Evolutionary conservation across 2,888 invertebrate species (phyloP).

Genomic region (Brachypalpus laphriformis): DNA sequence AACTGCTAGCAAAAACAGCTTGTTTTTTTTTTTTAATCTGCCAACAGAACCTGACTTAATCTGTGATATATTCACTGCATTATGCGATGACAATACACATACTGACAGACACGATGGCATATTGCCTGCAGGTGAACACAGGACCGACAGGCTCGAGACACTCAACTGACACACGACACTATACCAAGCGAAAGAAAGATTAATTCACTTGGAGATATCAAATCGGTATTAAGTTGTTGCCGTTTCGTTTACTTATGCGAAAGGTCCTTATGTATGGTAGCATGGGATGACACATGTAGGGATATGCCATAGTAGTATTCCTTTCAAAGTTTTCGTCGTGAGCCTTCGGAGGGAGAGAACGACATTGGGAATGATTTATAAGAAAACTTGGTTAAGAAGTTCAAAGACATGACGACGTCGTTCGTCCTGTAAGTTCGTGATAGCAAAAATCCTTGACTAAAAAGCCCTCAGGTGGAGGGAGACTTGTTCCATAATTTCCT

Average conservation of each 20-base stretch:
- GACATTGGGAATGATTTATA: slow-evolving; percentile 20
- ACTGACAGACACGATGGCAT: neutral
- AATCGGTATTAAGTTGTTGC: slow-evolving; percentile 39
- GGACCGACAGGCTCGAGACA: neutral
- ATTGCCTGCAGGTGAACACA: slow-evolving; percentile 22
- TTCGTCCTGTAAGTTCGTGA: neutral
- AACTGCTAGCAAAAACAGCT: neutral
- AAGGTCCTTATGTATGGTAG: neutral
- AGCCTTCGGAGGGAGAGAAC: no score
- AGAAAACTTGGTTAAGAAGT: slow-evolving; percentile 29
- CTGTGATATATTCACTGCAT: slow-evolving; percentile 1
- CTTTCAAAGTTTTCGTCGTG: slow-evolving; percentile 16
- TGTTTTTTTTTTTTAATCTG: slow-evolving; percentile 8
- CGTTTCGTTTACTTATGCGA: slow-evolving; percentile 4
- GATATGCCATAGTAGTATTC: slow-evolving; percentile 9
- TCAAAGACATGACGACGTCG: neutral
- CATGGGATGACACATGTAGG: neutral
- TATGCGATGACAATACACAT: neutral
- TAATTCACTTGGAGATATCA: slow-evolving; percentile 46
- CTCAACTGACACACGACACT: slow-evolving; percentile 23
- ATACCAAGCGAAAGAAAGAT: slow-evolving; percentile 18
- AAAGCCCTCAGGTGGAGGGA: neutral
- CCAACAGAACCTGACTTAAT: neutral
- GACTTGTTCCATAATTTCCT: slow-evolving; percentile 2
- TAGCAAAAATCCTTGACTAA: neutral